Evolutionary conservation across 1,140 invertebrate genomes (phyloP).

Genomic region (Dendrolimus kikuchii): DNA sequence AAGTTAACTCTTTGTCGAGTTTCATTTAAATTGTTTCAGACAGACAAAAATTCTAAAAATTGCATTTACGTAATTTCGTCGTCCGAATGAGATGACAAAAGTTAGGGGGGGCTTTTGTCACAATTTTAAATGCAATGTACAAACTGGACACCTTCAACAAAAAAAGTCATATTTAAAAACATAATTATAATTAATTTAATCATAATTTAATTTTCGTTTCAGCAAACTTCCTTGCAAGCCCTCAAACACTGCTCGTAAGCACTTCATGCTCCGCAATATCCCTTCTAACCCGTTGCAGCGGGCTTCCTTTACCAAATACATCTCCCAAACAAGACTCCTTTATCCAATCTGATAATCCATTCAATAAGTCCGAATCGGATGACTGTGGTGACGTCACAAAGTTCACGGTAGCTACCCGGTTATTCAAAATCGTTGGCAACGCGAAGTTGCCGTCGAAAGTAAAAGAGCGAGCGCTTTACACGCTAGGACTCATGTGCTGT

Average conservation of each 20-base stretch:
- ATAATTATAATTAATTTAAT: too few species aligned
- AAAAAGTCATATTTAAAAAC: too few species aligned
- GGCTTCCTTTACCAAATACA: slow-evolving; percentile 74
- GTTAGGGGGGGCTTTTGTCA: too few species aligned
- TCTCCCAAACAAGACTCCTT: slow-evolving; percentile 55
- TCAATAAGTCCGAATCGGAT: slow-evolving; percentile 26
- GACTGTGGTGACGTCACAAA: slow-evolving; percentile 70
- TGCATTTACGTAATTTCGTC: too few species aligned
- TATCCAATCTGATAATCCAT: slow-evolving; percentile 41
- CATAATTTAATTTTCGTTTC: slow-evolving; percentile 14
- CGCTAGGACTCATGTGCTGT: slow-evolving; percentile 83
- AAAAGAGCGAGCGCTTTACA: slow-evolving; percentile 81
- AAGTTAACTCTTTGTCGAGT: too few species aligned
- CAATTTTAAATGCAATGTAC: too few species aligned
- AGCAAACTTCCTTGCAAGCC: slow-evolving; percentile 75
- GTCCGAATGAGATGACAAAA: too few species aligned
- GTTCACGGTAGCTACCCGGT: slow-evolving; percentile 72
- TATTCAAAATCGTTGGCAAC: slow-evolving; percentile 75
- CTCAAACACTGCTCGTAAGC: slow-evolving; percentile 73
- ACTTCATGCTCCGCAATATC: slow-evolving; percentile 80
- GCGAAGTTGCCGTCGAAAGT: slow-evolving; percentile 76
- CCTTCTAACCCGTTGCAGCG: slow-evolving; percentile 76
- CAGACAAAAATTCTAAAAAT: too few species aligned
- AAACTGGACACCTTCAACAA: too few species aligned
- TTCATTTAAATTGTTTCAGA: too few species aligned